Percentiles rank a stretch among this genome's conserved stretches.
phyloP scores from a whole-genome alignment of 2,797 vertebrate species.

The Aulostomus chinensis region DNA sequence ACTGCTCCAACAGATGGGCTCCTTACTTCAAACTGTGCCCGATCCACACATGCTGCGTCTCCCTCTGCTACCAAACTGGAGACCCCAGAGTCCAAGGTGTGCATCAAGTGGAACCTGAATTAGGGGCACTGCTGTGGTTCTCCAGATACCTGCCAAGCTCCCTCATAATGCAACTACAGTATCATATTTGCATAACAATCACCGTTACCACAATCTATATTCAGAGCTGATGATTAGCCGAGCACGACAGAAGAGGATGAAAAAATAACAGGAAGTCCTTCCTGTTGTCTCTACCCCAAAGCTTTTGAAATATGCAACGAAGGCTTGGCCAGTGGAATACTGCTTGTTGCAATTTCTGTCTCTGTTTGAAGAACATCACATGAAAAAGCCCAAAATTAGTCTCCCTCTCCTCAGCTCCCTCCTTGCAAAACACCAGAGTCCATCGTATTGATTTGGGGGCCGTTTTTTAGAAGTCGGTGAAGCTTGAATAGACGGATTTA shows the following conservation, averaged over 20 bases:
- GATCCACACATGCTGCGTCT: constrained; percentile 37
- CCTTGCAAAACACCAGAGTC: constrained; percentile 49
- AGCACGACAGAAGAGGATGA: background rate
- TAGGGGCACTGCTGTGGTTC: constrained; percentile 20
- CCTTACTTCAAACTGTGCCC: constrained; percentile 47
- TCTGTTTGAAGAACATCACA: constrained; percentile 40
- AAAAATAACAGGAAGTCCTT: constrained; percentile 3
- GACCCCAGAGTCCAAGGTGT: constrained; percentile 29
- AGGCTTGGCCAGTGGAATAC: constrained; percentile 13
- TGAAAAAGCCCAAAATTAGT: constrained; percentile 32
- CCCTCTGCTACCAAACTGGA: constrained; percentile 33
- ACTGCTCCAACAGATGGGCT: constrained; percentile 38
- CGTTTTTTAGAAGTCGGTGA: constrained; percentile 50
- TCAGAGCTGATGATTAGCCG: constrained; percentile 1
- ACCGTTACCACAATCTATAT: background rate
- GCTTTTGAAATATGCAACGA: constrained; percentile 21
- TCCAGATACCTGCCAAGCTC: background rate
- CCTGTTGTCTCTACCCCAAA: constrained; percentile 3
- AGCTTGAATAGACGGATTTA: constrained; percentile 55
- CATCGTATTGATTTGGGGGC: constrained; percentile 52
- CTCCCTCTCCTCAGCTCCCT: constrained; percentile 11
- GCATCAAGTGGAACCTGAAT: constrained; percentile 33
- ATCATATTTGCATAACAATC: constrained; percentile 38
- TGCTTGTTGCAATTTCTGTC: constrained; percentile 20
- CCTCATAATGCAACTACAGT: background rate